Evolutionary conservation across 2,888 invertebrate species (phyloP), one percentile per base, ranked within the genome.

Genomic region (Embidobia sp.): DNA sequence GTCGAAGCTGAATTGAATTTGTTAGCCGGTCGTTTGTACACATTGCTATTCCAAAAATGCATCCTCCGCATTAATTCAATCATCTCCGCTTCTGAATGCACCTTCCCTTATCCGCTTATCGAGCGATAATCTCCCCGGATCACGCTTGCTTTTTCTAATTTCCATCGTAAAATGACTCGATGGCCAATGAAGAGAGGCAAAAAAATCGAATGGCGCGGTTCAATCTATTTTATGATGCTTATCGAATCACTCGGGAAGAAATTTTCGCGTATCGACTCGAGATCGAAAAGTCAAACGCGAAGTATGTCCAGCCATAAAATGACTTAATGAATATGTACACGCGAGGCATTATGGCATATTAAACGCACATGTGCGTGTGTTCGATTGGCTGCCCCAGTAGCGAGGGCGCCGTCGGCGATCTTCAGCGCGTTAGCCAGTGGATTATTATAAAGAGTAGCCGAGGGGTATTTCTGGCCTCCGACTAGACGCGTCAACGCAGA

Each of bases 291-390:
- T 33, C 29, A 48, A 61, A 53, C 49, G 26, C 35, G 63, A 51
- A 55, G 5, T 27, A 26, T 57, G 35, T 48, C 48, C 16, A 48
- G 53, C 44, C 53, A 59, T 75, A 83, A 84, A 85, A 86, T 86
- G 85, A 85, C 84, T 86, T 88, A 88, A 88, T 88, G 89, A 70
- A 44, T 51, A 44, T 83, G 84, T 85, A 84, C 88, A 89, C 84
- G 88, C 89, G 79, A 88, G 82, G 84, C 86, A 85, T 87, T 78
- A 70, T 40, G 70, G 37, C 42, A 49, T 66, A 78, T 78, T 78
- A 74, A 73, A 66, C 29, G 63, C 69, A 66, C 51, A 46, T 53
- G 69, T 69, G 64, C 63, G 73, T 55, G 46, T 49, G 63, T 49
- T 59, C 53, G 66, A 59, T 44, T 33, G 53, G 22, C 31, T 26